Evolutionary conservation across 1,140 invertebrate genomes (phyloP), one percentile per base, ranked within the genome.

Genomic region (Dendrolimus punctatus): DNA sequence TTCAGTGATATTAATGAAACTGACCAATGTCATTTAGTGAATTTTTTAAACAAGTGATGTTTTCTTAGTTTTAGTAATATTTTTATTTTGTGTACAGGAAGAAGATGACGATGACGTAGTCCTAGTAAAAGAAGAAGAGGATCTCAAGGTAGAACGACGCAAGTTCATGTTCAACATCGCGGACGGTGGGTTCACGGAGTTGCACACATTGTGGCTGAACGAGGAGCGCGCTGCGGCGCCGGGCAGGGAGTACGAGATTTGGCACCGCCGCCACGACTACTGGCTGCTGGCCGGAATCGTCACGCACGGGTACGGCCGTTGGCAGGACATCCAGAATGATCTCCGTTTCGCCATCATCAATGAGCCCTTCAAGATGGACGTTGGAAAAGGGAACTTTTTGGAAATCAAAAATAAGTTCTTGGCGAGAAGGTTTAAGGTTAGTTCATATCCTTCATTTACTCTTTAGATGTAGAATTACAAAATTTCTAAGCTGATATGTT

Each of bases 131-230:
- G 91, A 91, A 48, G 88, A 88, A 43, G 89, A 90, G 53, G 87
- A 87, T 51, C 66, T 87, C 38, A 88, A 90, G 55, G 79, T 90
- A 45, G 91, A 91, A 62, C 95, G 96, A 61, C 92, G 95, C 63
- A 96, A 97, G 80, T 99, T 99, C 76, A 99, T 99, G 97, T 99
- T 99, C 80, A 99, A 99, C 72, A 99, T 99, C 76, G 98, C 98
- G 42, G 99, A 99, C 78, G 98, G 99, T 23, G 99, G 99, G 4
- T 99, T 99, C 77, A 99, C 99, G 0, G 99, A 99, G 78, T 88
- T 99, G 0, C 99, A 99, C 83, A 99, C 98, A 0, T 84, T 99
- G 10, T 99, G 99, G 99, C 88, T 98, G 53, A 99, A 99, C 85
- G 99, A 99, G 82, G 98, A 99, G 75, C 94, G 98, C 68, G 98